Evolutionary conservation across 2,888 invertebrate species (phyloP).

Genomic region (Lutraria lutraria): DNA sequence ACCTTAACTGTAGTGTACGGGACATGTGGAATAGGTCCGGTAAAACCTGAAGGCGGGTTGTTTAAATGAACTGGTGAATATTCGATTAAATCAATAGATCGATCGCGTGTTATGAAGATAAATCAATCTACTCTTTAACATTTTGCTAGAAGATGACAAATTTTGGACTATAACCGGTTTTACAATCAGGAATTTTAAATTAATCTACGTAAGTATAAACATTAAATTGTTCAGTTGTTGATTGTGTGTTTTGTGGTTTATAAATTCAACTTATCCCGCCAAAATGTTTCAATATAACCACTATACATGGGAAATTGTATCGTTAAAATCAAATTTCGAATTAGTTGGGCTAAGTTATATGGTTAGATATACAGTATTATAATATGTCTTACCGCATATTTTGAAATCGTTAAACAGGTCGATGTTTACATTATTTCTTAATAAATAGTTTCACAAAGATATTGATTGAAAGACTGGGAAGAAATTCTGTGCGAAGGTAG

Average conservation of each 20-base stretch:
- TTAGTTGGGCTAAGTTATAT: no score
- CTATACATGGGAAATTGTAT: no score
- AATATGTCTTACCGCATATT: no score
- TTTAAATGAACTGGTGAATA: neutral
- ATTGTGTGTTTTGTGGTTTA: no score
- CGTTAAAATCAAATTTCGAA: no score
- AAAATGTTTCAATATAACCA: no score
- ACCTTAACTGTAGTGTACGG: neutral
- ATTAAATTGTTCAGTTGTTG: neutral
- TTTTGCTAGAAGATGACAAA: neutral
- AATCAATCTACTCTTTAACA: neutral
- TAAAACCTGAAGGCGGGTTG: neutral
- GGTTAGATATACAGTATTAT: no score
- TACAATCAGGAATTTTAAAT: neutral
- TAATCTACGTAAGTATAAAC: neutral
- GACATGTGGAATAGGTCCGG: neutral
- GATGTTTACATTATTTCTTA: neutral
- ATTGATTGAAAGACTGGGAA: neutral
- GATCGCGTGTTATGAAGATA: neutral
- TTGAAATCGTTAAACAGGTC: no score
- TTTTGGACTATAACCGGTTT: neutral
- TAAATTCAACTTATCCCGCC: no score
- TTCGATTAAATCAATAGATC: neutral
- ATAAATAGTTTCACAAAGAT: neutral
- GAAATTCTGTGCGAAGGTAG: no score